Evolutionary conservation across 2,888 invertebrate species (phyloP).

Genomic region (Tupiocoris notatus): DNA sequence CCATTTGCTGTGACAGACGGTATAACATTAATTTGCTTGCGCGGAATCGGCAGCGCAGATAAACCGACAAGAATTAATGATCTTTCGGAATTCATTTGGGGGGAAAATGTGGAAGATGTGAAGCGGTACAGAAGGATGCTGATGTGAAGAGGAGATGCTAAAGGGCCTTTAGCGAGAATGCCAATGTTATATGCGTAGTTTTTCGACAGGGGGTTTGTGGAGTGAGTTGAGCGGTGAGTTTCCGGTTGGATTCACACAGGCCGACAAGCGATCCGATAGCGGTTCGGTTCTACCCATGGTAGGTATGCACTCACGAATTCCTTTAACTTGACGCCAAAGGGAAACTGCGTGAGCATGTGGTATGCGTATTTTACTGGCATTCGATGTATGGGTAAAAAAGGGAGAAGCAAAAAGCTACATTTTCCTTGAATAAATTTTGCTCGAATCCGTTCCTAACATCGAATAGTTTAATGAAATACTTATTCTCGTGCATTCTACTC

Average conservation of each 20-base stretch:
- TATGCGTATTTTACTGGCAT: too few species aligned
- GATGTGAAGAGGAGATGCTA: background rate
- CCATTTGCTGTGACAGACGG: constrained; percentile 47
- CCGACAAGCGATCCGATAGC: background rate
- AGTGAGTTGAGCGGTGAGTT: background rate
- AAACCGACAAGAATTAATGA: constrained; percentile 48
- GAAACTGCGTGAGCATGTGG: too few species aligned
- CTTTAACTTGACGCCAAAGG: too few species aligned
- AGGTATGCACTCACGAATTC: too few species aligned
- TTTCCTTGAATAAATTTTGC: too few species aligned
- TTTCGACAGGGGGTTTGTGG: constrained; percentile 3
- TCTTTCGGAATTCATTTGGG: constrained; percentile 45
- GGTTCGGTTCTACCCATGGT: too few species aligned
- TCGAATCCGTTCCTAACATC: too few species aligned
- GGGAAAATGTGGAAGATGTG: constrained; percentile 4
- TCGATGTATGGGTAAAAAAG: too few species aligned
- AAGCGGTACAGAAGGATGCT: background rate
- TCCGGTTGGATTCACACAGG: background rate
- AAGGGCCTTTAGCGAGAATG: constrained; percentile 38
- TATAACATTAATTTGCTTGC: constrained; percentile 45
- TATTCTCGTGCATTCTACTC: too few species aligned
- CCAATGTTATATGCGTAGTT: constrained; percentile 32
- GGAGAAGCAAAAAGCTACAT: too few species aligned
- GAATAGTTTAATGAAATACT: too few species aligned
- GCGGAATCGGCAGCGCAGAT: constrained; percentile 42